A percentile compares a stretch with the other conserved stretches of the same genome.
phyloP scores from a whole-genome alignment of 2,888 invertebrate species.

The Tetragnatha montana region DNA sequence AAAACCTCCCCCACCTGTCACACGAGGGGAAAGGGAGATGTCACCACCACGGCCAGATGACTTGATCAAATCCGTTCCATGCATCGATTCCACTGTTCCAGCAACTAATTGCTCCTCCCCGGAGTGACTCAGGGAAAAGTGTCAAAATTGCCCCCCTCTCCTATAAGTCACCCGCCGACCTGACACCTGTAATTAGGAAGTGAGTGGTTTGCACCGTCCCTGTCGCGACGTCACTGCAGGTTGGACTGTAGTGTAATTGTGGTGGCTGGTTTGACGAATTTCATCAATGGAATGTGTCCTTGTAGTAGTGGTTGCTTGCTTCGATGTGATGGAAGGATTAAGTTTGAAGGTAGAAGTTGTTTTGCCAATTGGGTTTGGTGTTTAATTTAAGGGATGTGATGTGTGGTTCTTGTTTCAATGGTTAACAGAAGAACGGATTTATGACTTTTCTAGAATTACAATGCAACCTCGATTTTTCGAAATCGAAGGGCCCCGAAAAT shows the following conservation, averaged over 20 bases:
- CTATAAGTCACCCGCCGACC: conserved; percentile 29
- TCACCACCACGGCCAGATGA: not conserved
- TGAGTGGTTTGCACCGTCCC: not conserved
- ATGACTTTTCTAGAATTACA: no score
- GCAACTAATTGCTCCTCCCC: not conserved
- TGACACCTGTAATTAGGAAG: conserved; percentile 43
- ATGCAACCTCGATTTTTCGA: no score
- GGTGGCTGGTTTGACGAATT: not conserved
- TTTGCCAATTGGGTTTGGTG: no score
- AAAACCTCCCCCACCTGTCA: not conserved
- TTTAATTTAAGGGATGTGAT: no score
- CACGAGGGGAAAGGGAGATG: not conserved
- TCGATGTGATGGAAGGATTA: not conserved
- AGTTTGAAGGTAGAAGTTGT: no score
- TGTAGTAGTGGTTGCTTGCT: not conserved
- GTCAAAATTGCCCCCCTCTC: conserved; percentile 26
- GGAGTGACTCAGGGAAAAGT: conserved; percentile 17
- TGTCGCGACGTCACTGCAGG: not conserved
- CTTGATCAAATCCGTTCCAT: conserved; percentile 49
- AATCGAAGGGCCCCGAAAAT: no score
- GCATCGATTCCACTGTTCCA: conserved; percentile 12
- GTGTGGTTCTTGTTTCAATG: no score
- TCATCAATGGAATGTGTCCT: not conserved
- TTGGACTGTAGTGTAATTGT: not conserved
- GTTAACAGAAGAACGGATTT: no score